Conservation (phyloP, 2,113 vertebrate genomes). For the Podarcis cretensis region DNA sequence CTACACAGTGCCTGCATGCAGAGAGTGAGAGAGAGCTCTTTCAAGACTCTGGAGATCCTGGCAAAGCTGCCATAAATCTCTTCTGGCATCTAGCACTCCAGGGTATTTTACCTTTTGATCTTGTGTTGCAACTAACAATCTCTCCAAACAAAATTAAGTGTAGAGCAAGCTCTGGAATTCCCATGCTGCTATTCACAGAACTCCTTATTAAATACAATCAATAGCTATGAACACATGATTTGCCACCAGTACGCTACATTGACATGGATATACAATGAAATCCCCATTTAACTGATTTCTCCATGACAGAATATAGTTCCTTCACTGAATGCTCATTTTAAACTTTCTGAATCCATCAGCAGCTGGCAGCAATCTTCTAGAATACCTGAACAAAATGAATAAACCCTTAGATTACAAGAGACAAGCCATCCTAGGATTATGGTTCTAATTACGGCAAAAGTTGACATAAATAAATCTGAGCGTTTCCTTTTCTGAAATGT, state of each 20-base stretch:
- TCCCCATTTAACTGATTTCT: slow-evolving; percentile 46
- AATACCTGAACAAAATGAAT: neutral
- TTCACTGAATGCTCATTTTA: neutral
- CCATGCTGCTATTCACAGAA: slow-evolving; percentile 1
- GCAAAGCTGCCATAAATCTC: slow-evolving; percentile 44
- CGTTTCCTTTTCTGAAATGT: neutral
- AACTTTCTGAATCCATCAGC: slow-evolving; percentile 39
- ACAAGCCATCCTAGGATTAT: neutral
- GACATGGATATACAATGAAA: slow-evolving; percentile 21
- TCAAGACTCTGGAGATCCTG: slow-evolving; percentile 23
- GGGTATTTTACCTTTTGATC: slow-evolving; percentile 49
- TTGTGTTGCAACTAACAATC: slow-evolving; percentile 39
- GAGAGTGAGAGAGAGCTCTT: slow-evolving; percentile 11
- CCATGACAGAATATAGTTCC: slow-evolving; percentile 47
- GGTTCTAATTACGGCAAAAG: neutral
- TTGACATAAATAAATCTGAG: neutral
- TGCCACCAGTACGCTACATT: slow-evolving; percentile 9
- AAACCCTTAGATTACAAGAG: neutral
- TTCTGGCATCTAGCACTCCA: slow-evolving; percentile 14
- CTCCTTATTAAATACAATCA: slow-evolving; percentile 29
- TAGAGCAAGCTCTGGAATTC: slow-evolving; percentile 32
- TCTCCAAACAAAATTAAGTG: slow-evolving; percentile 51
- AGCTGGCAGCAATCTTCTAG: slow-evolving; percentile 26
- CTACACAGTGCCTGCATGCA: neutral
- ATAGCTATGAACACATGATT: slow-evolving; percentile 16